Conservation (phyloP, 2,797 vertebrate species). For the Morelia viridis region DNA sequence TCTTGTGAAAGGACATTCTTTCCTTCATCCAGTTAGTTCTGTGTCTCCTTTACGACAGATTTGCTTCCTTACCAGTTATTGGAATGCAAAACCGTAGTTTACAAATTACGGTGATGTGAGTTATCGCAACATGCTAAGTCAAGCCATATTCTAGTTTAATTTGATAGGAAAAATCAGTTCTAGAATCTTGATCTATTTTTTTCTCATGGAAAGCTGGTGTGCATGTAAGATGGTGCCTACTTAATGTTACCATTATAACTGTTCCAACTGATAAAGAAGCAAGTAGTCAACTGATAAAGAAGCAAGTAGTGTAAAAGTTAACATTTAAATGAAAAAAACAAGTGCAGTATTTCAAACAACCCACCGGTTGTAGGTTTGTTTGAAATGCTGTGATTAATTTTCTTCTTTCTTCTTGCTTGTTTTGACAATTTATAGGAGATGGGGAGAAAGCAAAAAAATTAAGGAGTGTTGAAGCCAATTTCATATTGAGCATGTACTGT, state of each 20-base stretch:
- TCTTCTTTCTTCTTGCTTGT: background rate
- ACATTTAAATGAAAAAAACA: background rate
- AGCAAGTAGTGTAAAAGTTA: background rate
- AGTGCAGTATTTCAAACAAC: background rate
- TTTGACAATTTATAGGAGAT: background rate
- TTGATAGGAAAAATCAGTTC: background rate
- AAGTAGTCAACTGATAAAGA: background rate
- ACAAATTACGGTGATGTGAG: background rate
- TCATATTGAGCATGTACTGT: background rate
- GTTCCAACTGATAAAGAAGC: background rate
- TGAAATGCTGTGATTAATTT: background rate
- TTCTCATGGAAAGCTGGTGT: background rate
- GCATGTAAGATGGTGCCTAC: background rate
- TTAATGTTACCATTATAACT: background rate
- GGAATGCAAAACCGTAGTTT: background rate
- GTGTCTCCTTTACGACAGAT: background rate
- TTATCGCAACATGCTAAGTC: background rate
- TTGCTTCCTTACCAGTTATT: background rate
- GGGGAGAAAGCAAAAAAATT: background rate
- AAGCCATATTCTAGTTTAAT: background rate
- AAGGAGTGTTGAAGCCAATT: background rate
- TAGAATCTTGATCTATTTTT: background rate
- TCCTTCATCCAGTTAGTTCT: background rate
- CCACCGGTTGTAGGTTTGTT: background rate
- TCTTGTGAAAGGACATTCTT: background rate